A percentile compares a stretch with the other conserved stretches of the same genome.
phyloP scores from a whole-genome alignment of 2,113 vertebrate species.

The Cnemophilus loriae region DNA sequence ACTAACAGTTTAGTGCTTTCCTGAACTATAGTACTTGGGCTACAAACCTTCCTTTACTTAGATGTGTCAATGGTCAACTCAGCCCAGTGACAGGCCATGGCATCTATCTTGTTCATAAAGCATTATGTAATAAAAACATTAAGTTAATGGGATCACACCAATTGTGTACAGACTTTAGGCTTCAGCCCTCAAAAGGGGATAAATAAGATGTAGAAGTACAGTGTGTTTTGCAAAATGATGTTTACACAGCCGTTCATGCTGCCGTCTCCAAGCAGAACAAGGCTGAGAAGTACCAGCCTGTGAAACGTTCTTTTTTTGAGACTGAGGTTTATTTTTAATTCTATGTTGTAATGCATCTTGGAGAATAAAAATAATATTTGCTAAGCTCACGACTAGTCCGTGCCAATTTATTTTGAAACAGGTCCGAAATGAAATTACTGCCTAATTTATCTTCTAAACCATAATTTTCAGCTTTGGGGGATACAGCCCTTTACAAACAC shows the following conservation, averaged over 20 bases:
- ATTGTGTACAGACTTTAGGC: background rate
- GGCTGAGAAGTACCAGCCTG: background rate
- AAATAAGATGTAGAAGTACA: background rate
- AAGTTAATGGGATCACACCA: background rate
- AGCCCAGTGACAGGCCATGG: background rate
- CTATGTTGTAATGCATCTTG: background rate
- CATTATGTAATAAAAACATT: background rate
- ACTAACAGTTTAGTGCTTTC: background rate
- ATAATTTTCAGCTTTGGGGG: background rate
- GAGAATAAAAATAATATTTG: background rate
- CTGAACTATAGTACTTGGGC: background rate
- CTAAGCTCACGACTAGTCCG: background rate
- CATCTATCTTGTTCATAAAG: background rate
- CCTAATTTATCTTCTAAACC: background rate
- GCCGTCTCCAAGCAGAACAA: background rate
- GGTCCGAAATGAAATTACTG: background rate
- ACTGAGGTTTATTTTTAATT: background rate
- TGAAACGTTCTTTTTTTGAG: background rate
- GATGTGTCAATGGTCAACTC: background rate
- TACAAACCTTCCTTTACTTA: background rate
- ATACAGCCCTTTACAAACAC: background rate
- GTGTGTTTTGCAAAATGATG: background rate
- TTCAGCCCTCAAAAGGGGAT: background rate
- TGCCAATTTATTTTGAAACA: background rate
- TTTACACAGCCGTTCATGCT: background rate